Evolutionary conservation across 2,113 vertebrate genomes (phyloP), one percentile per base, ranked within the genome.

Genomic region (Caranx melampygus): DNA sequence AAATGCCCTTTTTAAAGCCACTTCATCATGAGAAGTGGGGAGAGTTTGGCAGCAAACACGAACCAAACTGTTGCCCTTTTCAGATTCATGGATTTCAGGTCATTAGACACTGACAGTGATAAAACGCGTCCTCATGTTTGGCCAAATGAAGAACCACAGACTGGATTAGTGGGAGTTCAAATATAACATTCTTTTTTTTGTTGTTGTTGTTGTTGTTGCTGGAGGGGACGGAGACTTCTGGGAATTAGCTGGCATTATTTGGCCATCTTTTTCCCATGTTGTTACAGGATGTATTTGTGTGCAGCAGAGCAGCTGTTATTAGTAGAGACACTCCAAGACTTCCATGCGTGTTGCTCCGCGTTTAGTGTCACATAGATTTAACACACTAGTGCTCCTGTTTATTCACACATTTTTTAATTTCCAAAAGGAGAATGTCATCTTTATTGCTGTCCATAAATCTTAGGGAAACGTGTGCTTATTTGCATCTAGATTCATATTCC

Each of bases 31-130:
- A 72, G 79, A 75, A 65, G 21, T 18, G 49, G 52, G 57, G 40
- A 63, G 80, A 71, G 42, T 64, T 64, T 84, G 75, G 84, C 75
- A 84, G 75, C 35, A 62, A 72, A 82, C 60, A 61, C 49, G 52
- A 44, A 75, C 54, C 31, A 68, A 47, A 45, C 14, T 16, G 55
- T 61, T 78, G 75, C 45, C 82, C 83, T 83, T 79, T 83, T 88
- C 84, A 85, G 57, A 72, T 45, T 63, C 51, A 65, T 76, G 40
- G 74, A 68, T 75, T 82, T 87, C 51, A 67, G 69, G 75, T 85
- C 81, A 85, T 79, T 72, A 87, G 74, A 81, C 40, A 4, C 18
- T 3, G 59, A 81, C 78, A 72, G 72, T 66, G 71, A 87, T 83
- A 16, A 81, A 80, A 85, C 16, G 37, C 11, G 75, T 63, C 26